Percentiles rank a stretch among this genome's conserved stretches.
These are phyloP conservation scores for Muraenolepis orangiensis DNA, from an alignment of 2,797 vertebrate genomes.

Conservation along the genomic window DNA sequence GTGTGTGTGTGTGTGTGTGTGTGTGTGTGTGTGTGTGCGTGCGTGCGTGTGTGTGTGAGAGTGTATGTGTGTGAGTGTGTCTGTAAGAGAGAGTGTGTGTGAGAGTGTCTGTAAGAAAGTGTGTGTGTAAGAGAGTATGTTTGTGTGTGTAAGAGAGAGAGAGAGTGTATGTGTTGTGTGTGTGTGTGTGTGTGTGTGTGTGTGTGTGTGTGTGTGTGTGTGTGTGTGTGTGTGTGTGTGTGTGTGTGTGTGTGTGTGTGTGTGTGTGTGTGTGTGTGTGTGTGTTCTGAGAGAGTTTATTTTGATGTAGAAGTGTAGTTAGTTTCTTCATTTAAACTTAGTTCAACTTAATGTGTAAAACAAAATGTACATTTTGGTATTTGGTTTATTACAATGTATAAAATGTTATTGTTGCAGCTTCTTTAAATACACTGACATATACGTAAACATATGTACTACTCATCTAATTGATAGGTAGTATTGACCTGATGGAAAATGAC, in stretches of 20 bases:
- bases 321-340: not conserved
- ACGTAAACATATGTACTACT: too few species aligned
- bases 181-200: not conserved
- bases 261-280: not conserved
- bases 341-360: not conserved
- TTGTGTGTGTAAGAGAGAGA: not conserved
- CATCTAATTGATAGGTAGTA: not conserved
- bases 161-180: not conserved
- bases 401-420: too few species aligned
- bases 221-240: not conserved
- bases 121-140: conserved; percentile 7
- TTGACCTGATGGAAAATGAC: not conserved
- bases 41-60: too few species aligned
- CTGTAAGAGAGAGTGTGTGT: conserved; percentile 4
- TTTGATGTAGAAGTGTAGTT: not conserved
- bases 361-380: too few species aligned
- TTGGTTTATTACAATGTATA: too few species aligned
- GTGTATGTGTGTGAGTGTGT: not conserved
- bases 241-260: not conserved
- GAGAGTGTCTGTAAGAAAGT: too few species aligned
- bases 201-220: not conserved
- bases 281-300: not conserved
- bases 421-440: not conserved
- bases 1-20: conserved; percentile 15
- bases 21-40: conserved; percentile 4